Evolutionary conservation across 1,140 invertebrate genomes (phyloP).

Genomic region (Asbolus verrucosus): DNA sequence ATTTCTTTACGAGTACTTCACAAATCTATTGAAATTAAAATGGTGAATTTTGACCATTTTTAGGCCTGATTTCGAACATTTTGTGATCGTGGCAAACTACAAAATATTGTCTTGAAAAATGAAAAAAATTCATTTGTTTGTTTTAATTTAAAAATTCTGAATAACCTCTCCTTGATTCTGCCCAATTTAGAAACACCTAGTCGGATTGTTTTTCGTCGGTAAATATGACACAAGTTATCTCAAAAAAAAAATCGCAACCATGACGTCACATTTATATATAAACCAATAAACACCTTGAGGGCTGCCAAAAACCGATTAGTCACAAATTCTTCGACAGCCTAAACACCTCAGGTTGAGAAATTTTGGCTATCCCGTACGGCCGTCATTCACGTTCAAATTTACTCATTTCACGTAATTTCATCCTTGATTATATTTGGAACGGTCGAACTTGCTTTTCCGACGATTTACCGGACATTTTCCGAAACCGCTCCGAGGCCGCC

Average conservation of each 20-base stretch:
- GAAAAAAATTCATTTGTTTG: no score
- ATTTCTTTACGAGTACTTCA: no score
- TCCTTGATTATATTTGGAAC: slow-evolving; percentile 39
- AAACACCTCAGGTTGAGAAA: slow-evolving; percentile 17
- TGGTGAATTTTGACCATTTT: no score
- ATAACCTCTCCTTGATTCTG: no score
- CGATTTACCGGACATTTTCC: not conserved
- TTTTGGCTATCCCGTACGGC: slow-evolving; percentile 1
- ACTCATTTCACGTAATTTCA: slow-evolving; percentile 15
- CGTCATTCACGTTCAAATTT: slow-evolving; percentile 37
- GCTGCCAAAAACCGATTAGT: slow-evolving; percentile 16
- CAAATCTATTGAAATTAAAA: no score
- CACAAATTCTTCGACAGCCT: no score
- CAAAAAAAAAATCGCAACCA: slow-evolving; percentile 3
- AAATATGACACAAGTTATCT: not conserved
- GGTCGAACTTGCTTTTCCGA: slow-evolving; percentile 9
- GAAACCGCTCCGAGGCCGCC: not conserved
- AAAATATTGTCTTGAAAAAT: no score
- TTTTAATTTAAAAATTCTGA: no score
- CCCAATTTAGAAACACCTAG: no score
- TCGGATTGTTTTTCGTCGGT: no score
- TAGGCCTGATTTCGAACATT: no score
- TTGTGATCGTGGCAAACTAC: no score
- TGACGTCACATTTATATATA: slow-evolving; percentile 27
- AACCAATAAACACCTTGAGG: slow-evolving; percentile 28